Evolutionary conservation across 2,888 invertebrate genomes (phyloP).

Genomic region (Dryadula phaetusa): DNA sequence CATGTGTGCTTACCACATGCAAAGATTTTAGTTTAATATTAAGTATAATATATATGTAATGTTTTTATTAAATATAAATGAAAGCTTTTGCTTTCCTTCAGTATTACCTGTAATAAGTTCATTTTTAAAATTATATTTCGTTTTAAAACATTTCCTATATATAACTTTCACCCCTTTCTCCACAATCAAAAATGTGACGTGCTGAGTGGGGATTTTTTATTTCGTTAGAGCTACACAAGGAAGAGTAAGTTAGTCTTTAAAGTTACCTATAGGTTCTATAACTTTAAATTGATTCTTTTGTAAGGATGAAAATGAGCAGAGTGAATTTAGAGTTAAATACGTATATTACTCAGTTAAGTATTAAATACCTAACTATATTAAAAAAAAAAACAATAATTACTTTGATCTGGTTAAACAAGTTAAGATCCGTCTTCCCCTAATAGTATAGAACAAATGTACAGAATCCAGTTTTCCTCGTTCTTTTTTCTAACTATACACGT

Average conservation of each 20-base stretch:
- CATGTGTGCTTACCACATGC: conserved; percentile 32
- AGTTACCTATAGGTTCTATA: too few relatives aligned
- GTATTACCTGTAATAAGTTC: too few relatives aligned
- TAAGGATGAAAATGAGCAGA: too few relatives aligned
- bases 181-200: neutral
- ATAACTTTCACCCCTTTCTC: neutral
- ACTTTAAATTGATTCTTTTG: too few relatives aligned
- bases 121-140: neutral
- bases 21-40: conserved; percentile 7
- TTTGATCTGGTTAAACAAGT: neutral
- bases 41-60: neutral
- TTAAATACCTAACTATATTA: neutral
- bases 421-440: neutral
- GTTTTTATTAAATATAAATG: neutral
- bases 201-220: neutral
- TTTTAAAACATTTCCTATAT: neutral
- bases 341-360: neutral
- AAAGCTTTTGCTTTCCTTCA: neutral
- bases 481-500: neutral
- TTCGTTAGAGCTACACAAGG: too few relatives aligned
- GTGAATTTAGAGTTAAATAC: too few relatives aligned
- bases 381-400: neutral
- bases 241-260: too few relatives aligned
- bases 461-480: neutral
- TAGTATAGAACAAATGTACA: neutral